A percentile compares a stretch with the other conserved stretches of the same genome.
phyloP scores from a whole-genome alignment of 2,797 vertebrate species.

The Cirrhinus mrigala region DNA sequence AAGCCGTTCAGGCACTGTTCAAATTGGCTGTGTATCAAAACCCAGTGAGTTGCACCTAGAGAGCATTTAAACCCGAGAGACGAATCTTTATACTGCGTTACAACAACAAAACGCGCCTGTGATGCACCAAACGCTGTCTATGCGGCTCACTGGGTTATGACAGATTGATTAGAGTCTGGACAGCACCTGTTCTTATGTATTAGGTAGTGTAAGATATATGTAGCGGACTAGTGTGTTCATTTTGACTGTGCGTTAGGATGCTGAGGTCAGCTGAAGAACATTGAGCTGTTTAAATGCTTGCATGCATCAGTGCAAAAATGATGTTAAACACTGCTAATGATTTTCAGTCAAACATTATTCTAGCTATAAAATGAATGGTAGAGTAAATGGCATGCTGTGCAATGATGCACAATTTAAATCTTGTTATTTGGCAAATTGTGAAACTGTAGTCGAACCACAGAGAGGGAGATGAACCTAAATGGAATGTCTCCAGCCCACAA shows the following conservation, averaged over 20 bases:
- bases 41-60: neutral
- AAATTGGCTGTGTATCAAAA: constrained; percentile 13
- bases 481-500: constrained; percentile 1
- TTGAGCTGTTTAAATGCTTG: neutral
- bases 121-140: neutral
- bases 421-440: neutral
- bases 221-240: neutral
- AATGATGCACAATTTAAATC: neutral
- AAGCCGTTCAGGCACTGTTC: constrained; percentile 22
- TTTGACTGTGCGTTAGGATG: neutral
- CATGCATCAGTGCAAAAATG: neutral
- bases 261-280: constrained; percentile 3
- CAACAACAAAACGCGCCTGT: neutral
- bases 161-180: neutral
- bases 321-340: neutral
- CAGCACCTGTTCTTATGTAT: neutral
- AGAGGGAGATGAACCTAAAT: neutral
- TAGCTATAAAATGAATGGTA: neutral
- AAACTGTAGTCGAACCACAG: neutral
- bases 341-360: neutral
- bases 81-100: neutral
- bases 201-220: neutral
- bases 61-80: neutral
- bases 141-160: neutral
- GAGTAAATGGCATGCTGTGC: neutral